These are phyloP conservation scores for Gymnothorax javanicus DNA, from an alignment of 2,797 vertebrate genomes.

Conservation along the genomic window DNA sequence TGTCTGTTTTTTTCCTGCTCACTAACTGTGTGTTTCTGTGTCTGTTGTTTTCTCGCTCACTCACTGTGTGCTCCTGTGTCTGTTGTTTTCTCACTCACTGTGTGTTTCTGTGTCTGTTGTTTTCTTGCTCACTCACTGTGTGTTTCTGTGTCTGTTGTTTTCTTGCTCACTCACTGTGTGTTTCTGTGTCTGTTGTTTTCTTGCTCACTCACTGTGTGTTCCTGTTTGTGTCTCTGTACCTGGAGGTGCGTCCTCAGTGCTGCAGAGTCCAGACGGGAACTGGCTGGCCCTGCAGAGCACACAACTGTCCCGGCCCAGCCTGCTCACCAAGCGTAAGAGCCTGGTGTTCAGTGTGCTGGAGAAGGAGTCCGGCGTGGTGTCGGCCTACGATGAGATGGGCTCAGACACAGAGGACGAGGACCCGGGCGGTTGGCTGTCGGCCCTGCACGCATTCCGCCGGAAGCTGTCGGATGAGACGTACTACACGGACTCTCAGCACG, in stretches of 20 bases:
- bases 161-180: neutral
- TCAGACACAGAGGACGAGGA: conserved; percentile 83
- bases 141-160: no score
- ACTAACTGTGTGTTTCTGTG: no score
- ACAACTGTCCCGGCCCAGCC: conserved; percentile 72
- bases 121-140: no score
- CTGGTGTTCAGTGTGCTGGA: conserved; percentile 83
- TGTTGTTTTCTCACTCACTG: no score
- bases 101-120: no score
- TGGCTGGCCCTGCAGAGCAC: conserved; percentile 89
- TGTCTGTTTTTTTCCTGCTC: no score
- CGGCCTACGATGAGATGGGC: conserved; percentile 86
- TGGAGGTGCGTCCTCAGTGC: conserved; percentile 48
- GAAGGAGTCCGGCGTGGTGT: conserved; percentile 79
- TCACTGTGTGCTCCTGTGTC: no score
- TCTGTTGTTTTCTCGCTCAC: no score
- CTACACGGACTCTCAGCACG: conserved; percentile 74
- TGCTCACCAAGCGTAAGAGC: conserved; percentile 86
- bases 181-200: neutral
- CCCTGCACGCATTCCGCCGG: conserved; percentile 61
- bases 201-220: conserved; percentile 68
- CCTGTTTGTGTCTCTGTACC: conserved; percentile 61
- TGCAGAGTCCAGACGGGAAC: conserved; percentile 93
- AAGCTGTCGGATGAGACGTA: conserved; percentile 74
- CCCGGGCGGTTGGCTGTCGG: conserved; percentile 67